A percentile compares a stretch with the other conserved stretches of the same genome.
phyloP scores from a whole-genome alignment of 2,797 vertebrate species.

The Periparus ater region DNA sequence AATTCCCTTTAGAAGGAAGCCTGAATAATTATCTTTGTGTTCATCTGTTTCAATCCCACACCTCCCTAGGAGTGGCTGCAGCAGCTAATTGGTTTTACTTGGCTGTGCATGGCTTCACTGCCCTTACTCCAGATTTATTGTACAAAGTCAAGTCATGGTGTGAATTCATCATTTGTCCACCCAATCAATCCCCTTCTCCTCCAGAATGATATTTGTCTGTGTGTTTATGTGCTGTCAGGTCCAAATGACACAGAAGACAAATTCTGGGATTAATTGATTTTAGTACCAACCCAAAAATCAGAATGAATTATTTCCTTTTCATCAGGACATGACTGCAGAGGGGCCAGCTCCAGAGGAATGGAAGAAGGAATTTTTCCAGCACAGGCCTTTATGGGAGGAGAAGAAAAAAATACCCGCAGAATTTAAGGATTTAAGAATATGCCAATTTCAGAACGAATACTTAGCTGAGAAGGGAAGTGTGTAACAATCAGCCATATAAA shows the following conservation, averaged over 20 bases:
- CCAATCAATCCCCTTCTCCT: background rate
- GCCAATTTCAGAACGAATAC: background rate
- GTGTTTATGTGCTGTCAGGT: background rate
- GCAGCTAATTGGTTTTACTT: slow-evolving; percentile 51
- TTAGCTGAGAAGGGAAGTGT: background rate
- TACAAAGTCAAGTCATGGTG: background rate
- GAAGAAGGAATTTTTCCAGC: background rate
- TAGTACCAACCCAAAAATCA: background rate
- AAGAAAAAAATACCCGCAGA: background rate
- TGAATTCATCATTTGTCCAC: background rate
- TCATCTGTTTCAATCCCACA: slow-evolving; percentile 43
- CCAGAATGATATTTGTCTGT: background rate
- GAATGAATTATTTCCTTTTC: slow-evolving; percentile 9
- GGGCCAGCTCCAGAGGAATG: background rate
- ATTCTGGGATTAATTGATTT: background rate
- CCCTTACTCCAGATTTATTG: slow-evolving; percentile 36
- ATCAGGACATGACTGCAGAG: background rate
- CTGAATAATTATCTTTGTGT: slow-evolving; percentile 39
- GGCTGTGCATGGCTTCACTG: background rate
- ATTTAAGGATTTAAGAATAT: background rate
- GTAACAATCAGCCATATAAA: slow-evolving; percentile 15
- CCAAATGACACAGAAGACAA: background rate
- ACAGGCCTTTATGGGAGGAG: background rate
- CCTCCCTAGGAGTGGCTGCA: slow-evolving; percentile 27
- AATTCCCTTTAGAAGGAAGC: slow-evolving; percentile 4